These are phyloP conservation scores for Pseudopleuronectes americanus DNA, from an alignment of 2,797 vertebrate genomes.

Conservation along the genomic window DNA sequence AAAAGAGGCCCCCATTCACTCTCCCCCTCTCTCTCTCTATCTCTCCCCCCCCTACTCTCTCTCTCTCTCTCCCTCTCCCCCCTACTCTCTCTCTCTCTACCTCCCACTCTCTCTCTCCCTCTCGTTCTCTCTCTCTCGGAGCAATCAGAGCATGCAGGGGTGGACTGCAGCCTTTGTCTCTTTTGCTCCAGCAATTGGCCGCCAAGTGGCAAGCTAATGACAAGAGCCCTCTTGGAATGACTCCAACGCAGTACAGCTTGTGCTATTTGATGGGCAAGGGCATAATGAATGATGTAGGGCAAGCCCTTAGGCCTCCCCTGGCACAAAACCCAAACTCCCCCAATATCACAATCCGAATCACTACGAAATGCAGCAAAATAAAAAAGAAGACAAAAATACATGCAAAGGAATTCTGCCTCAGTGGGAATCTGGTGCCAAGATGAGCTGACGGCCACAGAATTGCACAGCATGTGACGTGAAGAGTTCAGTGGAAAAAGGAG, in stretches of 20 bases:
- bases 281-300: slow-evolving; percentile 79
- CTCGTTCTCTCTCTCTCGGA: slow-evolving; percentile 54
- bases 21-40: slow-evolving; percentile 13
- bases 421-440: slow-evolving; percentile 12
- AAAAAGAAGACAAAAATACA: slow-evolving; percentile 26
- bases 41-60: slow-evolving; percentile 1
- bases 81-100: slow-evolving; percentile 37
- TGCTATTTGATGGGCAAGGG: slow-evolving; percentile 69
- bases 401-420: slow-evolving; percentile 39
- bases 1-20: slow-evolving; percentile 73
- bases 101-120: slow-evolving; percentile 24
- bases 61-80: slow-evolving; percentile 26
- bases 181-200: slow-evolving; percentile 81
- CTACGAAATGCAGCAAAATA: slow-evolving; percentile 31
- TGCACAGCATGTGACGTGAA: no score
- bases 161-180: slow-evolving; percentile 79
- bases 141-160: slow-evolving; percentile 86
- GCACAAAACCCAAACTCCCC: slow-evolving; percentile 53
- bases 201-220: slow-evolving; percentile 86
- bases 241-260: slow-evolving; percentile 73
- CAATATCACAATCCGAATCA: slow-evolving; percentile 53
- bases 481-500: no score
- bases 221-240: slow-evolving; percentile 75
- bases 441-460: not conserved
- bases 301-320: slow-evolving; percentile 73